Evolutionary conservation across 2,888 invertebrate species (phyloP).

Genomic region (Rhopalosiphum nymphaeae): DNA sequence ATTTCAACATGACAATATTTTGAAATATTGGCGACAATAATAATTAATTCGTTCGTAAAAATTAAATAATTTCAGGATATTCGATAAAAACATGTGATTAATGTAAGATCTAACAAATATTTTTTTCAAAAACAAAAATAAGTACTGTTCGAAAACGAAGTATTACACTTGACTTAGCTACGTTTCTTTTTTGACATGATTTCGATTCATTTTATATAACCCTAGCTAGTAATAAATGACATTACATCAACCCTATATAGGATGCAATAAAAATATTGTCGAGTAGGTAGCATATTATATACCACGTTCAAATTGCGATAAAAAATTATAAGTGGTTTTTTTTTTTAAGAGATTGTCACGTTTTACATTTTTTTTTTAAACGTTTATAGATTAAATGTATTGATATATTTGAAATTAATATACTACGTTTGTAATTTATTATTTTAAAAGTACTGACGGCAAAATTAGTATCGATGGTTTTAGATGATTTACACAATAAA

Average conservation of each 20-base stretch:
- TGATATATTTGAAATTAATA: conserved; percentile 22
- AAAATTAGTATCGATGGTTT: neutral
- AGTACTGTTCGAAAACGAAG: neutral
- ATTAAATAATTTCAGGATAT: neutral
- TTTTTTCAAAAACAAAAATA: neutral
- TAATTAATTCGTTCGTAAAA: neutral
- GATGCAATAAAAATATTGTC: conserved; percentile 1
- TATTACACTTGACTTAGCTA: neutral
- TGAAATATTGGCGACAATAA: too few species aligned
- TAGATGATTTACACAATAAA: conserved; percentile 25
- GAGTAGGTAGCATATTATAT: neutral
- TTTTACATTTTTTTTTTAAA: neutral
- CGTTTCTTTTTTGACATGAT: neutral
- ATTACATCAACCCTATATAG: neutral
- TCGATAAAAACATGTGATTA: neutral
- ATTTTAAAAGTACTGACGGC: neutral
- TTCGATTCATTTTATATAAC: neutral
- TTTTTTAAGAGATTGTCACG: conserved; percentile 20
- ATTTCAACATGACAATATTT: neutral
- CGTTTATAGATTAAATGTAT: conserved; percentile 1
- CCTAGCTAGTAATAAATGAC: neutral
- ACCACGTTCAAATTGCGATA: neutral
- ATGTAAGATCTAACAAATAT: neutral
- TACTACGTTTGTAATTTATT: conserved; percentile 15
- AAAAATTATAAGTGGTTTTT: neutral